phyloP scores from a whole-genome alignment of 2,888 invertebrate genomes.

The Dryobotodes eremita region DNA sequence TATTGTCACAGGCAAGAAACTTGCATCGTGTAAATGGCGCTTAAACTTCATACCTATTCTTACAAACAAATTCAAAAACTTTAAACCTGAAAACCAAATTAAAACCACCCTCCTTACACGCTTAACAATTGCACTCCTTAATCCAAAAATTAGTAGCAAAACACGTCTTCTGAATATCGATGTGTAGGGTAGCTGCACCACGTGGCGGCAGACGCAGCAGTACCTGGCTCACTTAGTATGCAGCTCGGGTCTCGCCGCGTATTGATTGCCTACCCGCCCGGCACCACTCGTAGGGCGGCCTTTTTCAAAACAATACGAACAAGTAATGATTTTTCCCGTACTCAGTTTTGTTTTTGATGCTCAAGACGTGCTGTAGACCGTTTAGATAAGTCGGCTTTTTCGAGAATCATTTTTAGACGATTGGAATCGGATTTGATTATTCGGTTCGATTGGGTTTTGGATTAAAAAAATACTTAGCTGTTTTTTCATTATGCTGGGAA shows the following conservation, averaged over 20 bases:
- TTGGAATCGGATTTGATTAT: conserved; percentile 51
- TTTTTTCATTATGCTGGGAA: background rate
- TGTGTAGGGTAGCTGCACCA: conserved; percentile 68
- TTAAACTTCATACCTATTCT: background rate
- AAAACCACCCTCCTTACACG: conserved; percentile 8
- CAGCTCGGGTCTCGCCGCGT: conserved; percentile 91
- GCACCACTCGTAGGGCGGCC: conserved; percentile 80
- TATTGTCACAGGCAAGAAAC: too few relatives aligned
- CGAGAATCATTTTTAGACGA: conserved; percentile 53
- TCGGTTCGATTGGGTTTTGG: conserved; percentile 24
- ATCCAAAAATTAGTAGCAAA: conserved; percentile 68
- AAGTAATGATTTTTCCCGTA: conserved; percentile 71
- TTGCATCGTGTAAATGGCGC: too few relatives aligned
- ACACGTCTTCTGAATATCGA: conserved; percentile 67
- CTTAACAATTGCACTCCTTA: conserved; percentile 54
- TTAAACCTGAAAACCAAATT: background rate
- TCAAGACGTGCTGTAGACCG: conserved; percentile 64
- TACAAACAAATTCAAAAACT: background rate
- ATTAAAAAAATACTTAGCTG: background rate
- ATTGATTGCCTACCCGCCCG: conserved; percentile 90
- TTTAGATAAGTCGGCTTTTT: conserved; percentile 55
- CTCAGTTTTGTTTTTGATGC: conserved; percentile 70
- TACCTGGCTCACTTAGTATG: conserved; percentile 90
- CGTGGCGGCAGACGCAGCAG: conserved; percentile 71
- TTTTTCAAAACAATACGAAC: conserved; percentile 88